These are phyloP conservation scores for Pollenia angustigena DNA, from an alignment of 2,888 invertebrate genomes.

Conservation along the genomic window DNA sequence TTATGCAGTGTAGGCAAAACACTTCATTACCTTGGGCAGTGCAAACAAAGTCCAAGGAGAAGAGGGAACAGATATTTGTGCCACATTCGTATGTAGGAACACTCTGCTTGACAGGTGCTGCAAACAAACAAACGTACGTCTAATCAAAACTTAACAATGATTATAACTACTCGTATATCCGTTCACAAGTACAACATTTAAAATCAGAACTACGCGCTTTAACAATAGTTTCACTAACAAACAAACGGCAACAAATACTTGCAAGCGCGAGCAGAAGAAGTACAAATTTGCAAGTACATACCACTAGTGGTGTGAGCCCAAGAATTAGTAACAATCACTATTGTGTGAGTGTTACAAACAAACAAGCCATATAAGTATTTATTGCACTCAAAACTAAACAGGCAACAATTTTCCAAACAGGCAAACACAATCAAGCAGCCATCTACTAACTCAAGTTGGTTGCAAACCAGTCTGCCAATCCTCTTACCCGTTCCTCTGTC, in stretches of 20 bases:
- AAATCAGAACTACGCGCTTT: constrained; percentile 47
- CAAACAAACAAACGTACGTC: constrained; percentile 3
- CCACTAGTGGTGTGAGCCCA: constrained; percentile 8
- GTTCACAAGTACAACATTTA: constrained; percentile 22
- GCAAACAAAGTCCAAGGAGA: not conserved
- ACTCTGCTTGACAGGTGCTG: constrained; percentile 24
- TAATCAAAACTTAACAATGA: constrained; percentile 54
- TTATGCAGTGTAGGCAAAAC: not conserved
- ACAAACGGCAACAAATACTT: constrained; percentile 28
- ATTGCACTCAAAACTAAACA: constrained; percentile 13
- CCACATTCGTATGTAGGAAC: not conserved
- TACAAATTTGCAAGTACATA: constrained; percentile 26
- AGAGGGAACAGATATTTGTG: not conserved
- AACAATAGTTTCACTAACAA: constrained; percentile 50
- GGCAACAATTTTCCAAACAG: constrained; percentile 44
- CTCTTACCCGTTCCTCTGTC: not conserved
- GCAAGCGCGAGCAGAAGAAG: constrained; percentile 17
- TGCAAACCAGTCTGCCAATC: constrained; percentile 25
- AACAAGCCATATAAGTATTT: constrained; percentile 30
- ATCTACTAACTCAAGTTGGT: constrained; percentile 31
- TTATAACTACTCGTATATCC: constrained; percentile 53
- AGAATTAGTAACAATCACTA: constrained; percentile 64
- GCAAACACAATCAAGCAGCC: constrained; percentile 49
- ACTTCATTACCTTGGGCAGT: not conserved
- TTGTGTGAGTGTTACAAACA: constrained; percentile 49